Evolutionary conservation across 2,888 invertebrate species (phyloP), one percentile per base, ranked within the genome.

Genomic region (Hypercompe scribonia): DNA sequence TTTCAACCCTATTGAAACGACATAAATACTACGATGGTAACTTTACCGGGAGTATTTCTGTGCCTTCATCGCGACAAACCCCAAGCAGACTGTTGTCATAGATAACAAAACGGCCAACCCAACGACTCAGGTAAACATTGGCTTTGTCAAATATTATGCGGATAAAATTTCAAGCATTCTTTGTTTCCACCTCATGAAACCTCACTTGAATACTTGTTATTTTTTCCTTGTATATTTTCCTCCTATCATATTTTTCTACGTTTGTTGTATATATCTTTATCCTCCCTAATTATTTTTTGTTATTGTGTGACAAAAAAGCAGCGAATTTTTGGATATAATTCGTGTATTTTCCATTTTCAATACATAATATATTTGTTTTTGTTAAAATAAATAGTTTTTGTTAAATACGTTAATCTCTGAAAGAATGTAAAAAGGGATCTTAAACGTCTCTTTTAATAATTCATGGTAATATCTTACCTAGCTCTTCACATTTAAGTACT

Each of bases 111-210:
- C 89, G 90, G 86, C 86, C 89, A 88, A 80, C 86, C 88, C 86
- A 86, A 85, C 89, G 86, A 86, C 88, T 87, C 88, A 88, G 89
- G 92, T 91, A 93, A 92, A 94, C 90, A 93, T 91, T 88, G 89
- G 88, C 90, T 90, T 91, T 91, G 90, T 91, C 90, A 90, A 92
- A 93, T 92, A 93, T 93, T 92, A 90, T 91, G 89, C 88, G 89
- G 88, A 91, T 91, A 88, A 91, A 92, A 92, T 93, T 92, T 91
- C 90, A 89, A 90, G 89, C 87, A 89, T 90, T 90, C 90, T 90
- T 90, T 90, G 88, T 91, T 88, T 88, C 89, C 79, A 81, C 81
- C 78, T 80, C 79, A 80, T 85, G 74, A 78, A 81, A 79, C 78
- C 74, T 73, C 72, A 76, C 81, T 80, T 66, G 74, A 73, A 75